phyloP scores from a whole-genome alignment of 1,140 invertebrate genomes.

The Sitobion miscanthi region DNA sequence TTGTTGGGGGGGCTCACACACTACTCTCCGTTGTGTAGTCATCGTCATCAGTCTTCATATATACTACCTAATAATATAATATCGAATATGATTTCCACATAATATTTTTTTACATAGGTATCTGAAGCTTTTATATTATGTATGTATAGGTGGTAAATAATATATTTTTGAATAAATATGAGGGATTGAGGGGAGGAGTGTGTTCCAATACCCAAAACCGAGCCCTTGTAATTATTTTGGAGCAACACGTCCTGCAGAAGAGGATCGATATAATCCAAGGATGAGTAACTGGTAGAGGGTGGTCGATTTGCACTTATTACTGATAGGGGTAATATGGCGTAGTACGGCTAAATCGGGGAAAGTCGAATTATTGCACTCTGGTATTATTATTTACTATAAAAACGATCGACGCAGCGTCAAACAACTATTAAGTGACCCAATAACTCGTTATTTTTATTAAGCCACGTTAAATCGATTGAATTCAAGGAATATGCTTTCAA shows the following conservation, averaged over 20 bases:
- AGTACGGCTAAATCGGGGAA: neutral
- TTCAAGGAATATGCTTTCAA: no score
- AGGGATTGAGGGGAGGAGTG: no score
- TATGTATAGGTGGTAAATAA: no score
- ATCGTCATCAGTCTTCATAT: neutral
- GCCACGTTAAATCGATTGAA: neutral
- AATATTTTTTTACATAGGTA: no score
- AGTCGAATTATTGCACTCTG: neutral
- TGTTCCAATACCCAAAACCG: neutral
- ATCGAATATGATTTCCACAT: no score
- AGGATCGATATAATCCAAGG: neutral
- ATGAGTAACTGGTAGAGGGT: no score
- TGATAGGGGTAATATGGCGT: no score
- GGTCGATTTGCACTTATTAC: neutral
- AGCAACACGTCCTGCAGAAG: neutral
- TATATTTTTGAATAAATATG: no score
- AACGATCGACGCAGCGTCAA: neutral
- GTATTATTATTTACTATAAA: neutral
- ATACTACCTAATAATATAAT: no score
- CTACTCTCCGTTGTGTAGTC: neutral
- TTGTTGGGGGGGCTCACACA: neutral
- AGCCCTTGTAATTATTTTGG: neutral
- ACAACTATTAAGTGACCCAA: neutral
- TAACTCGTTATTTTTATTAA: neutral
- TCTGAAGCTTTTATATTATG: no score